phyloP scores from a whole-genome alignment of 2,797 vertebrate genomes.

The Crenichthys baileyi region DNA sequence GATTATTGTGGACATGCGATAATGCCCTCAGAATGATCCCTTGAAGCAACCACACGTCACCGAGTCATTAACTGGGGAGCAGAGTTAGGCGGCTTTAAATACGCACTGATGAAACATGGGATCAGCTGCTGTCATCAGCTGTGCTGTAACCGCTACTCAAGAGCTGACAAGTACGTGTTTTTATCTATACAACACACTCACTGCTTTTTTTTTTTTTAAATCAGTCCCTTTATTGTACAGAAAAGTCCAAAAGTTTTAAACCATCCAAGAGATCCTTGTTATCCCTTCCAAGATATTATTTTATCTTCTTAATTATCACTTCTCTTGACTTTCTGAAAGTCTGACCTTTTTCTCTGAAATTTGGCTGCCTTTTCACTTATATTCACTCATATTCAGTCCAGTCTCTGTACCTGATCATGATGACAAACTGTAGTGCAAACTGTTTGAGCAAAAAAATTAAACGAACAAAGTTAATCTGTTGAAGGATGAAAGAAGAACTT shows the following conservation, averaged over 20 bases:
- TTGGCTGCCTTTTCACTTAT: not conserved
- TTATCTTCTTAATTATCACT: not conserved
- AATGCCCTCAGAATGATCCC: constrained; percentile 61
- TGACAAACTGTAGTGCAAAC: not conserved
- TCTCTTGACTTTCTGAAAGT: not conserved
- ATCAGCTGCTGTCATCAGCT: constrained; percentile 44
- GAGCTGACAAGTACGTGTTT: not conserved
- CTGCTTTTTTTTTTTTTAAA: not conserved
- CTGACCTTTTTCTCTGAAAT: not conserved
- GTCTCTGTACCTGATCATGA: not conserved
- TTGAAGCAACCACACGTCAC: constrained; percentile 57
- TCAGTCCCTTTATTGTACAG: not conserved
- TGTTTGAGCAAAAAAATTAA: not conserved
- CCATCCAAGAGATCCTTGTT: not conserved
- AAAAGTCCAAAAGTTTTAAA: not conserved
- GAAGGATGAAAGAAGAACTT: not conserved
- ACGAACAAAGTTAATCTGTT: not conserved
- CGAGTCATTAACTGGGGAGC: constrained; percentile 1
- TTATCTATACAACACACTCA: not conserved
- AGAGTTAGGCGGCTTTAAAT: constrained; percentile 47
- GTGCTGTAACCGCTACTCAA: not conserved
- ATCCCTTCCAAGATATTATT: not conserved
- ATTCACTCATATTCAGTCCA: not conserved
- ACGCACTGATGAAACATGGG: constrained; percentile 40
- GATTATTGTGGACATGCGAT: constrained; percentile 55